These are phyloP conservation scores for Dendrolimus kikuchii DNA, from an alignment of 1,140 invertebrate genomes.

Conservation along the genomic window DNA sequence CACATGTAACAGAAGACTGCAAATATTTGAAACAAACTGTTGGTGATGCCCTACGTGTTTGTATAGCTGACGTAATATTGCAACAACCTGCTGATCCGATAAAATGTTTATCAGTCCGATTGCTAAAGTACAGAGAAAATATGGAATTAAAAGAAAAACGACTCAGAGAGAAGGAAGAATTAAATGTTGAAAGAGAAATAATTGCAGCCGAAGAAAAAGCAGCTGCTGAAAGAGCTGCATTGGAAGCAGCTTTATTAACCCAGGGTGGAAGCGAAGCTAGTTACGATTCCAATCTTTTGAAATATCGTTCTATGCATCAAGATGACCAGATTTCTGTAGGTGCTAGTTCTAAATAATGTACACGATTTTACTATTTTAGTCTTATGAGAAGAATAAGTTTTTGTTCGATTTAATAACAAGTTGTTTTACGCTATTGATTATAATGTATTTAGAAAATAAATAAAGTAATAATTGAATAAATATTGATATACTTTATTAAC, in stretches of 20 bases:
- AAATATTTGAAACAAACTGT: slow-evolving; percentile 52
- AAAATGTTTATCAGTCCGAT: slow-evolving; percentile 40
- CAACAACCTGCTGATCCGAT: slow-evolving; percentile 57
- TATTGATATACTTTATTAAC: no score
- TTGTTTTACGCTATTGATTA: not conserved
- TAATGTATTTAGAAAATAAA: no score
- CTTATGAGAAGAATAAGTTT: slow-evolving; percentile 1
- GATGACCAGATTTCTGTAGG: slow-evolving; percentile 23
- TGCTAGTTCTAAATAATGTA: slow-evolving; percentile 27
- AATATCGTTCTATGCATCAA: slow-evolving; percentile 36
- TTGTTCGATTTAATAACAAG: not conserved
- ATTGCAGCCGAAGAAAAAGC: slow-evolving; percentile 42
- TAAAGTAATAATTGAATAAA: no score
- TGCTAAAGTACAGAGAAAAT: slow-evolving; percentile 56
- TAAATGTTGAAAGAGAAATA: slow-evolving; percentile 46
- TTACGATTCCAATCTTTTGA: slow-evolving; percentile 52
- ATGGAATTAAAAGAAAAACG: slow-evolving; percentile 49
- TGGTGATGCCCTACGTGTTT: slow-evolving; percentile 47
- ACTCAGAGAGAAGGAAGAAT: slow-evolving; percentile 40
- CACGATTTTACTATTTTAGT: not conserved
- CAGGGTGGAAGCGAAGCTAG: slow-evolving; percentile 52
- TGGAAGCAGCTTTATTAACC: slow-evolving; percentile 30
- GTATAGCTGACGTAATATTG: slow-evolving; percentile 50
- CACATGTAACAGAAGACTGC: slow-evolving; percentile 52
- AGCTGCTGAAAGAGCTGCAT: slow-evolving; percentile 39